A percentile compares a stretch with the other conserved stretches of the same genome.
Evolutionary conservation across 2,797 vertebrate genomes (phyloP).

Genomic region (Ceryle rudis): DNA sequence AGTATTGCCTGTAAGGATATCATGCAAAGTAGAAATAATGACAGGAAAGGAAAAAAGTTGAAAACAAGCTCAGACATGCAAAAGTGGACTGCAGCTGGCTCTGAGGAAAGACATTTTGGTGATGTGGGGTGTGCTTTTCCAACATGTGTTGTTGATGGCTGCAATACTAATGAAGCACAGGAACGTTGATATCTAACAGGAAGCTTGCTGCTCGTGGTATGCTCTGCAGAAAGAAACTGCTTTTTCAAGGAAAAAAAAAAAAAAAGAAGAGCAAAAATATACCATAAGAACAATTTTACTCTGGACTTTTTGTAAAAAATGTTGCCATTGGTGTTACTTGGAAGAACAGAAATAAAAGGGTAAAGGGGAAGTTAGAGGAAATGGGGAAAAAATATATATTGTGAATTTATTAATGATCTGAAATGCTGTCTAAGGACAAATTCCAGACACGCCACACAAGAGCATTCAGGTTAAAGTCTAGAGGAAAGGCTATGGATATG

Average conservation of each 20-base stretch:
- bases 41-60: not conserved
- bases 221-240: not conserved
- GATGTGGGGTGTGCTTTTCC: not conserved
- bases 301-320: not conserved
- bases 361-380: not conserved
- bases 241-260: not conserved
- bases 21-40: not conserved
- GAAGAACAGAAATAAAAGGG: not conserved
- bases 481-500: not conserved
- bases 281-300: not conserved
- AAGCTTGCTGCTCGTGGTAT: not conserved
- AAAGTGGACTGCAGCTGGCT: not conserved
- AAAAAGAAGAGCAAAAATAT: not conserved
- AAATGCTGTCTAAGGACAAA: not conserved
- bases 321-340: not conserved
- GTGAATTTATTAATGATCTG: not conserved
- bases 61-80: not conserved
- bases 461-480: not conserved
- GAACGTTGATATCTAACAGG: not conserved
- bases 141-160: not conserved
- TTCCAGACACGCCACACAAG: not conserved
- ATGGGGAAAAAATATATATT: not conserved
- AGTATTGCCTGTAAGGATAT: not conserved
- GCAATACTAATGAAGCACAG: not conserved
- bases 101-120: not conserved